phyloP scores from a whole-genome alignment of 2,113 vertebrate genomes.

The Acrocephalus arundinaceus region DNA sequence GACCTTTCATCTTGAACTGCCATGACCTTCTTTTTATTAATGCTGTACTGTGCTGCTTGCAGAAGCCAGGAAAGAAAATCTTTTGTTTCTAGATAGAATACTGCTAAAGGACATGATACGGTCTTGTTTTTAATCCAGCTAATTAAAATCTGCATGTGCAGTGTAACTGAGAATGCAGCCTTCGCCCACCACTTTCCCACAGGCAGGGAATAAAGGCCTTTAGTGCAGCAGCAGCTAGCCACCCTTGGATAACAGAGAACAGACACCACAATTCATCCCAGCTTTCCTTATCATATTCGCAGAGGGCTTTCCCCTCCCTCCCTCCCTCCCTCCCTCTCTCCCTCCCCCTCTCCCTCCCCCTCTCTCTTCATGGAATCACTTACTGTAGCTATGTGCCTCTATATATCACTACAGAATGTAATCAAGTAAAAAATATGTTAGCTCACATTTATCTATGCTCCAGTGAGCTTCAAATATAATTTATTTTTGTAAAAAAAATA shows the following conservation, averaged over 20 bases:
- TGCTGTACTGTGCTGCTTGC: slow-evolving; percentile 51
- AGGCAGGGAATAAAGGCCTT: slow-evolving; percentile 82
- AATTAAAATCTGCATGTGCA: slow-evolving; percentile 80
- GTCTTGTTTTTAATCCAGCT: slow-evolving; percentile 80
- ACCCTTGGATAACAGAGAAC: slow-evolving; percentile 78
- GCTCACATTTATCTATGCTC: neutral
- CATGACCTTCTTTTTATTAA: slow-evolving; percentile 62
- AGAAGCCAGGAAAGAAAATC: slow-evolving; percentile 69
- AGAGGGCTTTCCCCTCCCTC: neutral
- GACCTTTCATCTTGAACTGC: slow-evolving; percentile 74
- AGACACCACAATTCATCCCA: slow-evolving; percentile 75
- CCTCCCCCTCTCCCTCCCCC: neutral
- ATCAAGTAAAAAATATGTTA: slow-evolving; percentile 59
- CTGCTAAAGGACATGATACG: slow-evolving; percentile 64
- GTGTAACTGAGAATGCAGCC: slow-evolving; percentile 71
- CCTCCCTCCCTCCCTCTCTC: neutral
- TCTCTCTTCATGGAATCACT: slow-evolving; percentile 42
- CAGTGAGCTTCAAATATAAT: slow-evolving; percentile 14
- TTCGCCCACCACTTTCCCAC: slow-evolving; percentile 86
- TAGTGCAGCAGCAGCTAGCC: slow-evolving; percentile 77
- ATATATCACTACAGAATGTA: slow-evolving; percentile 52
- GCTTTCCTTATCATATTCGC: slow-evolving; percentile 69
- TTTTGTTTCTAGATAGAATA: slow-evolving; percentile 72
- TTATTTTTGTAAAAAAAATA: neutral
- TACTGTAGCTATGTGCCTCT: slow-evolving; percentile 42